Conservation (phyloP, 1,140 invertebrate species). For the Dendrolimus kikuchii region DNA sequence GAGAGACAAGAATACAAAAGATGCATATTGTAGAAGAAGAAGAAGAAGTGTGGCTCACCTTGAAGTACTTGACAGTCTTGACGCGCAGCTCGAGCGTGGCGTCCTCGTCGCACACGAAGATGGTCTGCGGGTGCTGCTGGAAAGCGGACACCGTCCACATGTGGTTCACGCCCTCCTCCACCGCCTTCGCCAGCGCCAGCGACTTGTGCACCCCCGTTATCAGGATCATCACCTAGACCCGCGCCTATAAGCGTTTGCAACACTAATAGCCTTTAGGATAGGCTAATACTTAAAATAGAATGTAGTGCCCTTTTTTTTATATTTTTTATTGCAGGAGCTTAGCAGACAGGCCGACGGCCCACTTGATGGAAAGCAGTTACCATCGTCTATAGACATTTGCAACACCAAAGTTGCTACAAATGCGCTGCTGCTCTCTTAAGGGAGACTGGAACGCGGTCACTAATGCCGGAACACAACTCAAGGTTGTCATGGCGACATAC, state of each 20-base stretch:
- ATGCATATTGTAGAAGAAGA: neutral
- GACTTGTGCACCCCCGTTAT: constrained; percentile 99
- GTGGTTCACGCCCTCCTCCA: constrained; percentile 98
- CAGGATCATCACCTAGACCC: constrained; percentile 98
- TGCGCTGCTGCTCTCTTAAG: no score
- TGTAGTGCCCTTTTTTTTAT: no score
- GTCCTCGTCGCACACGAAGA: constrained; percentile 98
- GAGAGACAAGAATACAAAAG: neutral
- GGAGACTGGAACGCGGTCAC: no score
- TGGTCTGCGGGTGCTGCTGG: constrained; percentile 92
- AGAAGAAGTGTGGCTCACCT: constrained; percentile 75
- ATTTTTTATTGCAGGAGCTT: no score
- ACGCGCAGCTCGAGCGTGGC: constrained; percentile 97
- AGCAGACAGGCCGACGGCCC: no score
- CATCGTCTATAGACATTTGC: no score
- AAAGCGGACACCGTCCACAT: constrained; percentile 99
- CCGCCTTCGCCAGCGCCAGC: constrained; percentile 96
- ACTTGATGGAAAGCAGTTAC: no score
- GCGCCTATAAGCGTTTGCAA: no score
- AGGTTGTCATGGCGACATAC: no score
- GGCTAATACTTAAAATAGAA: no score
- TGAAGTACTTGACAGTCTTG: constrained; percentile 99
- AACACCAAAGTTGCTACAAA: no score
- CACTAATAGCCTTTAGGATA: no score
- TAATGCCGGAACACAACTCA: constrained; percentile 49